Percentiles rank a stretch among this genome's conserved stretches.
phyloP scores from a whole-genome alignment of 2,888 invertebrate genomes.

The Diplolepis rosae region DNA sequence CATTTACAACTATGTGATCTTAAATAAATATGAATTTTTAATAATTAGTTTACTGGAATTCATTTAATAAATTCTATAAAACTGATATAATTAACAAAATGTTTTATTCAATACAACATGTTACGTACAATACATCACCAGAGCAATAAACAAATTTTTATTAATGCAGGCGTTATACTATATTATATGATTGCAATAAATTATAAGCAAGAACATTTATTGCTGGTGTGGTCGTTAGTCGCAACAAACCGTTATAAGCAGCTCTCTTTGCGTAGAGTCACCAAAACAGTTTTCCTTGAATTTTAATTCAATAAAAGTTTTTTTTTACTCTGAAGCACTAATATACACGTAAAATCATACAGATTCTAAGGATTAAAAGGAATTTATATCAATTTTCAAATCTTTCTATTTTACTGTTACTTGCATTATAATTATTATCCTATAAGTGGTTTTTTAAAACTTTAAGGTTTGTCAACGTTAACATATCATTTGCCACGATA shows the following conservation, averaged over 20 bases:
- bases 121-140: conserved; percentile 24
- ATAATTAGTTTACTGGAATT: too few relatives aligned
- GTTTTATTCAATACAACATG: conserved; percentile 25
- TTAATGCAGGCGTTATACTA: conserved; percentile 23
- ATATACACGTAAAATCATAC: conserved; percentile 23
- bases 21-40: too few relatives aligned
- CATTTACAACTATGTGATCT: too few relatives aligned
- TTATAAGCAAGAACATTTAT: conserved; percentile 29
- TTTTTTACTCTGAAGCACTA: conserved; percentile 10
- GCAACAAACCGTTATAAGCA: conserved; percentile 11
- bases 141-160: conserved; percentile 25
- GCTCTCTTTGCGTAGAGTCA: conserved; percentile 17
- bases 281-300: conserved; percentile 10
- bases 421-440: neutral
- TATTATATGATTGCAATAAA: conserved; percentile 26
- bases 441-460: neutral
- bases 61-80: too few relatives aligned
- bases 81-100: conserved; percentile 15
- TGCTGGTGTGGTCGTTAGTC: conserved; percentile 22
- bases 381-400: neutral
- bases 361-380: neutral
- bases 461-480: neutral
- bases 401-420: neutral
- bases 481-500: too few relatives aligned
- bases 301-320: neutral